Conservation (phyloP, 2,888 invertebrate species). For the Linnaemya tessellans region DNA sequence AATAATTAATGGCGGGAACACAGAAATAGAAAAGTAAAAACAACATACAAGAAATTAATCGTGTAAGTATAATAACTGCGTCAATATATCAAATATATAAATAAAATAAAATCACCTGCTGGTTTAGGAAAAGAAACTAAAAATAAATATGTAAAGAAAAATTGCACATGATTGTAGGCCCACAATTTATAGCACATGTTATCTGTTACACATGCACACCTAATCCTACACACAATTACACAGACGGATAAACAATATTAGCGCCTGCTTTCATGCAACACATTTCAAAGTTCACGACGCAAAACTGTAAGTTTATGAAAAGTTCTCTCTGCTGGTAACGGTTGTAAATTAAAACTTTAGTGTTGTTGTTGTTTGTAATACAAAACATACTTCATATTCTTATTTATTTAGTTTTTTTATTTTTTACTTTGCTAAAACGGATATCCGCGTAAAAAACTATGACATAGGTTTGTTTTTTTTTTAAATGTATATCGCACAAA, state of each 20-base stretch:
- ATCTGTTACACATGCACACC: neutral
- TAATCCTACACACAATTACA: neutral
- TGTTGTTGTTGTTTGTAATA: neutral
- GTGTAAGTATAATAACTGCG: conserved; percentile 38
- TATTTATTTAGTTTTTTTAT: no score
- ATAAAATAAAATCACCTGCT: conserved; percentile 22
- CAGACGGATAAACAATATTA: neutral
- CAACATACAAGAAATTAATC: conserved; percentile 32
- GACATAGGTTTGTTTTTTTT: neutral
- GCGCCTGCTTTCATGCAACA: conserved; percentile 21
- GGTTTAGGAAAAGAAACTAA: neutral
- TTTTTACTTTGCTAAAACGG: conserved; percentile 34
- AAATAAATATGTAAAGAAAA: conserved; percentile 1
- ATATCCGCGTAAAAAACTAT: conserved; percentile 39
- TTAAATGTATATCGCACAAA: neutral
- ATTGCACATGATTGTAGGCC: conserved; percentile 25
- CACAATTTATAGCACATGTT: conserved; percentile 1
- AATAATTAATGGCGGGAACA: neutral
- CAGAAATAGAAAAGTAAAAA: conserved; percentile 4
- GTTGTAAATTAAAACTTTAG: conserved; percentile 19
- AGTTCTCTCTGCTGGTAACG: neutral
- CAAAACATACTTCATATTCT: conserved; percentile 5
- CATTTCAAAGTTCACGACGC: conserved; percentile 40
- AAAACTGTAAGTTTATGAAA: conserved; percentile 15
- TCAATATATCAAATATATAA: conserved; percentile 47